These are phyloP conservation scores for Aspidiotus destructor DNA, from an alignment of 2,888 invertebrate genomes.

Conservation along the genomic window DNA sequence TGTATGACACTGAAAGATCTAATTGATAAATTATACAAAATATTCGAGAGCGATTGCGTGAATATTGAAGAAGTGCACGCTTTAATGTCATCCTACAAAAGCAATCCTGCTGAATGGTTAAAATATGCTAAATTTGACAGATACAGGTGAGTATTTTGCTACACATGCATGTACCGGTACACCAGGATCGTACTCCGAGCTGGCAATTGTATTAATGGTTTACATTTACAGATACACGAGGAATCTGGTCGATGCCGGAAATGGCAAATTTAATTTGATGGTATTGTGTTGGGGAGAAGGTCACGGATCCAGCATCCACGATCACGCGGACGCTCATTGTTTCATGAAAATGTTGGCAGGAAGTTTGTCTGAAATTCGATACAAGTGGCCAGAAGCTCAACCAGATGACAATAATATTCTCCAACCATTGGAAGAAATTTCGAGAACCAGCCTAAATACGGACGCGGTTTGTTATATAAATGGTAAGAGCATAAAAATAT, in stretches of 20 bases:
- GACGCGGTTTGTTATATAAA: conserved; percentile 91
- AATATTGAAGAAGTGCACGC: conserved; percentile 84
- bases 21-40: conserved; percentile 58
- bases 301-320: conserved; percentile 89
- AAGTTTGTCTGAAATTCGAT: conserved; percentile 64
- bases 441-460: conserved; percentile 53
- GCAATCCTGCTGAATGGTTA: conserved; percentile 82
- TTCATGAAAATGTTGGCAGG: conserved; percentile 92
- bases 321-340: conserved; percentile 92
- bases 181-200: too few relatives aligned
- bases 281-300: conserved; percentile 97
- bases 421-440: conserved; percentile 52
- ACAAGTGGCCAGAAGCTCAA: conserved; percentile 46
- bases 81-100: conserved; percentile 70
- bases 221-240: conserved; percentile 67
- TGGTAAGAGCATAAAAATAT: conserved; percentile 51
- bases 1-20: conserved; percentile 43
- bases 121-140: conserved; percentile 64
- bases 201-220: too few relatives aligned
- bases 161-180: too few relatives aligned
- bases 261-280: conserved; percentile 95
- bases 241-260: conserved; percentile 90
- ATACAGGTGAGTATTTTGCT: conserved; percentile 22
- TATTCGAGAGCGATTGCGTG: conserved; percentile 70
- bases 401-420: conserved; percentile 44